Evolutionary conservation across 2,888 invertebrate genomes (phyloP).

Genomic region (Oscheius myriophilus): DNA sequence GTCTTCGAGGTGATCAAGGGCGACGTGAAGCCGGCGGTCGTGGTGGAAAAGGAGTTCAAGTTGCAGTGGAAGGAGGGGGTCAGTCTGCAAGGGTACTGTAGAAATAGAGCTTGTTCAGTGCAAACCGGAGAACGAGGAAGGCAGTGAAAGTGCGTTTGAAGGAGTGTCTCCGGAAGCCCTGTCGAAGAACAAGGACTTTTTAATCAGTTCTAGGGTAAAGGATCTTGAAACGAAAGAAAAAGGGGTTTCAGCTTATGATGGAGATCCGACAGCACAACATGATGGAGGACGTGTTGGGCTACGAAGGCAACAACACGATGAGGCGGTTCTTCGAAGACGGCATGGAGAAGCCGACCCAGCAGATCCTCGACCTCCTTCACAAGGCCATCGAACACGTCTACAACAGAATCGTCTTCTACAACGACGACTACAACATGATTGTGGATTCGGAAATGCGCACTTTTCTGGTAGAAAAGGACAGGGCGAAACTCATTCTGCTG

Average conservation of each 20-base stretch:
- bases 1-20: constrained; percentile 3
- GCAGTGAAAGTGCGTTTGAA: no score
- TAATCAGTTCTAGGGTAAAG: no score
- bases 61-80: constrained; percentile 1
- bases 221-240: no score
- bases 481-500: neutral
- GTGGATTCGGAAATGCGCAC: neutral
- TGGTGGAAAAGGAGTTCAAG: neutral
- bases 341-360: constrained; percentile 3
- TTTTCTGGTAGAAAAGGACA: neutral
- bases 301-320: neutral
- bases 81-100: no score
- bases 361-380: constrained; percentile 1
- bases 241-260: neutral
- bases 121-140: no score
- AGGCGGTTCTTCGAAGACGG: neutral
- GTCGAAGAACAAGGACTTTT: no score
- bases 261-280: constrained; percentile 1
- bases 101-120: no score
- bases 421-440: neutral
- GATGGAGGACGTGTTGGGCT: constrained; percentile 1
- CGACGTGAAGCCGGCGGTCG: constrained; percentile 1
- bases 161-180: no score
- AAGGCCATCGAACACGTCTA: neutral
- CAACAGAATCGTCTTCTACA: neutral